Base-by-base conservation (phyloP, 2,797 vertebrate genomes). In the Sphenopsis melanotis region DNA sequence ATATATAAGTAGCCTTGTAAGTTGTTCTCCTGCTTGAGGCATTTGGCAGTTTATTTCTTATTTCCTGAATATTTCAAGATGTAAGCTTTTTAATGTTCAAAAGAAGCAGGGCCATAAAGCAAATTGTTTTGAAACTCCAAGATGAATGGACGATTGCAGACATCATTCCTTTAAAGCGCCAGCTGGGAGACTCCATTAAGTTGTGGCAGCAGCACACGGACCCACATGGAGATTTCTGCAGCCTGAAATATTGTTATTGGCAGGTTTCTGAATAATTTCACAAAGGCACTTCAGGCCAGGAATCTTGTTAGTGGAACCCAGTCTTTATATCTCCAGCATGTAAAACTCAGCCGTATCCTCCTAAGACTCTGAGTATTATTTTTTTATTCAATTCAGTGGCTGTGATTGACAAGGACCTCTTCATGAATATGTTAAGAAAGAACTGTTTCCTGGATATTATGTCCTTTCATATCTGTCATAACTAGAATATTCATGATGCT, bases 401-500 rank as follows among this genome's bases (percentile, higher is more conserved):
- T 88, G 56, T 96, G 95, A 98, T 96, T 97, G 97, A 96, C 95
- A 96, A 84, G 92, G 89, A 94, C 72, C 92, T 96, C 88, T 95
- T 97, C 70, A 95, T 89, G 93, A 95, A 91, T 96, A 94, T 93
- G 87, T 85, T 94, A 92, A 68, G 75, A 90, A 88, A 80, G 83
- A 65, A 63, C 70, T 87, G 72, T 92, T 97, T 97, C 81, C 91
- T 96, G 65, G 94, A 91, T 97, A 95, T 95, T 97, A 95, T 96
- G 94, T 95, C 89, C 84, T 97, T 97, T 97, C 89, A 94, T 97
- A 97, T 96, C 95, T 96, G 79, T 87, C 94, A 93, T 91, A 96
- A 85, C 85, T 97, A 93, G 95, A 97, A 97, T 98, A 97, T 97
- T 97, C 94, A 97, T 96, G 89, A 86, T 89, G 85, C 84, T 94